These are phyloP conservation scores for Lochmaea crataegi DNA, from an alignment of 2,888 invertebrate genomes.

Conservation along the genomic window DNA sequence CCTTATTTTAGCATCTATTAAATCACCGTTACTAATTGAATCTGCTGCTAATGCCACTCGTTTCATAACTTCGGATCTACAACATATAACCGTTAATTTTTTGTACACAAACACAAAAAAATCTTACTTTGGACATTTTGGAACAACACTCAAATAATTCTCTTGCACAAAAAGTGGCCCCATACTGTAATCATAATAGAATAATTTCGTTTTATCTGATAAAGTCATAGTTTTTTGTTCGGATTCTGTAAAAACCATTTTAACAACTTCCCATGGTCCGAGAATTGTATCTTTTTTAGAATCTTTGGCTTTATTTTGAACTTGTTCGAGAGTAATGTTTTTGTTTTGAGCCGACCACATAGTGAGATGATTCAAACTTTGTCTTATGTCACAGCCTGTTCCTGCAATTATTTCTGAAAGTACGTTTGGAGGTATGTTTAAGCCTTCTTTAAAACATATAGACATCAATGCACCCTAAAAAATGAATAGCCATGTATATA, in stretches of 20 bases:
- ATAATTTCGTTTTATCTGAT: conserved; percentile 87
- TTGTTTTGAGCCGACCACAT: conserved; percentile 77
- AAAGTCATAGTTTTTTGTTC: conserved; percentile 83
- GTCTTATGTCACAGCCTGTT: conserved; percentile 93
- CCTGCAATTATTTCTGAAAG: conserved; percentile 85
- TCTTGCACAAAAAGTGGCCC: conserved; percentile 98
- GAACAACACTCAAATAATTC: conserved; percentile 89
- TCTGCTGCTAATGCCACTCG: conserved; percentile 86
- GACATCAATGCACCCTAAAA: conserved; percentile 88
- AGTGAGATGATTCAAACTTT: conserved; percentile 90
- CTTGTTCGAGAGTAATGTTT: conserved; percentile 64
- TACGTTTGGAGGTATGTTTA: conserved; percentile 82
- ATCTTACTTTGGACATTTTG: conserved; percentile 78
- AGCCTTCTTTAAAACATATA: conserved; percentile 89
- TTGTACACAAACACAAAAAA: too few species aligned
- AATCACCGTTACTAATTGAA: conserved; percentile 86
- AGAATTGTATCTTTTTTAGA: conserved; percentile 87
- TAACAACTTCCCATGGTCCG: conserved; percentile 94
- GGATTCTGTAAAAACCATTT: conserved; percentile 86
- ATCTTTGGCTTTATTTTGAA: conserved; percentile 69
- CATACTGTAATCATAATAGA: conserved; percentile 97
- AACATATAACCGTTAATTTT: conserved; percentile 15
- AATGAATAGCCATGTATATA: not conserved
- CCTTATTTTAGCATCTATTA: conserved; percentile 86
- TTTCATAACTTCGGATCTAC: conserved; percentile 56